Evolutionary conservation across 2,113 vertebrate genomes (phyloP).

Genomic region (Ctenodactylus gundi): DNA sequence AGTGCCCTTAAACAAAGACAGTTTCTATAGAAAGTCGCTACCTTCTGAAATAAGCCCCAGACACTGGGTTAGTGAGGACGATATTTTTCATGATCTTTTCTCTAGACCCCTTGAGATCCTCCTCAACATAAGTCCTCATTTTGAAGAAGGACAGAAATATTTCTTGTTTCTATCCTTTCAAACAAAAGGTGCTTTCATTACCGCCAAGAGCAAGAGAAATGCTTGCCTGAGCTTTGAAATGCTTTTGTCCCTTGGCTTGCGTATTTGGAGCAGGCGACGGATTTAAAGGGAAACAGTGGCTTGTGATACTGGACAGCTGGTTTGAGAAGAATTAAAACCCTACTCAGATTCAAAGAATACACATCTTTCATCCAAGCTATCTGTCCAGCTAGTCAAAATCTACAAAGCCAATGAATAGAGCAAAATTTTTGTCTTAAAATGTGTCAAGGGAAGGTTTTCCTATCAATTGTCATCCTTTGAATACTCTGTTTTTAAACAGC

Average conservation of each 20-base stretch:
- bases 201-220: constrained; percentile 16
- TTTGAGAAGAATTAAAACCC: constrained; percentile 37
- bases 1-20: background rate
- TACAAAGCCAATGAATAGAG: background rate
- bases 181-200: constrained; percentile 47
- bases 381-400: background rate
- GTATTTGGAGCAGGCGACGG: constrained; percentile 37
- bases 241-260: background rate
- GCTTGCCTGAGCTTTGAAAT: constrained; percentile 22
- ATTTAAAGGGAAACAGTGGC: constrained; percentile 43
- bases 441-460: background rate
- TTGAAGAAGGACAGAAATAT: constrained; percentile 51
- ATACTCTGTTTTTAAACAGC: background rate
- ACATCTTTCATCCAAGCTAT: background rate
- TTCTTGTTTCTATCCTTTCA: constrained; percentile 41
- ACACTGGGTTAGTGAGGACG: background rate
- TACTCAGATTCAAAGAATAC: constrained; percentile 38
- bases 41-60: background rate
- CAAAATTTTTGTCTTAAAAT: constrained; percentile 20
- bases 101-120: background rate
- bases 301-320: constrained; percentile 2
- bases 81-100: constrained; percentile 30
- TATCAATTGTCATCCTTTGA: background rate
- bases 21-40: background rate
- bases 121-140: constrained; percentile 43